Evolutionary conservation across 2,888 invertebrate species (phyloP), one percentile per base, ranked within the genome.

Genomic region (Thecophora atra): DNA sequence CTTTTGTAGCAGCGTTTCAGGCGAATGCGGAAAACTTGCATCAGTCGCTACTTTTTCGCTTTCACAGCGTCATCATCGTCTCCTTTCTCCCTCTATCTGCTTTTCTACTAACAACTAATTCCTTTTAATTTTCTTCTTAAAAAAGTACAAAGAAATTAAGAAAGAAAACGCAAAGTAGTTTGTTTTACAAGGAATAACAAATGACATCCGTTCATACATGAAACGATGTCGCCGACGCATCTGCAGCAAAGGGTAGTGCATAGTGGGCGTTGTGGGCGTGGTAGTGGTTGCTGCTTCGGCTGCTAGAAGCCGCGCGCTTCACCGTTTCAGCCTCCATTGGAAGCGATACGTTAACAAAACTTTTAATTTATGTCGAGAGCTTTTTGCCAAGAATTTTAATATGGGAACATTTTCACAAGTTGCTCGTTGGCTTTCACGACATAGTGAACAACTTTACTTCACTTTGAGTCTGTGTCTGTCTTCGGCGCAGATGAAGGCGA

Each of bases 351-450:
- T 78, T 78, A 76, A 78, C 75, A 80, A 82, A 85, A 85, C 80
- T 85, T 84, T 85, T 85, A 85, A 85, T 84, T 84, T 85, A 85
- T 85, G 84, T 83, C 81, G 81, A 82, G 81, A 84, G 85, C 85
- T 84, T 81, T 82, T 81, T 81, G 78, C 79, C 80, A 83, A 81
- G 84, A 84, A 85, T 84, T 84, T 84, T 84, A 84, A 84, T 84
- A 84, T 85, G 81, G 79, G 81, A 80, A 79, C 78, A 80, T 78
- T 80, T 79, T 79, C 76, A 77, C 77, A 81, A 81, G 76, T 70
- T 62, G 62, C 37, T 68, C n/a, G 37, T 24, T 58, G 58, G 30
- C 64, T 44, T 64, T 24, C 26, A 30, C n/a, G 17, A 64, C 42
- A 21, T 64, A 1, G 37, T 37, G 37, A 37, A 11, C 37, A 37